A percentile compares a stretch with the other conserved stretches of the same genome.
phyloP scores from a whole-genome alignment of 2,888 invertebrate genomes.

The Biston stratarius region DNA sequence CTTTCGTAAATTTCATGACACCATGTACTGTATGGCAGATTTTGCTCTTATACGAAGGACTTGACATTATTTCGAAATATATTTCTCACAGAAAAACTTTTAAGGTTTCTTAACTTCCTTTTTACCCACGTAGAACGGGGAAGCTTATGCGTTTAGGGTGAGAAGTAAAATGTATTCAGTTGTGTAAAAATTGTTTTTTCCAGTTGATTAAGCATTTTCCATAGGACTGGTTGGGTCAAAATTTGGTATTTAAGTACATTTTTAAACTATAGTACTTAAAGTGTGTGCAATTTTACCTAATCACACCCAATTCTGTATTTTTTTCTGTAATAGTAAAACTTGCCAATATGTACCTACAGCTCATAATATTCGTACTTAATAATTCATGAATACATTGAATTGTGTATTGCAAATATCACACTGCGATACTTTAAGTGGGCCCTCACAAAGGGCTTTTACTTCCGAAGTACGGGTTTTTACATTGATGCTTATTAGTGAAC shows the following conservation, averaged over 20 bases:
- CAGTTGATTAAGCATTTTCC: no score
- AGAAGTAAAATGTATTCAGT: no score
- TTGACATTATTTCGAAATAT: neutral
- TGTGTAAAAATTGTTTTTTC: no score
- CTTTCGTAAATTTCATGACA: slow-evolving; percentile 18
- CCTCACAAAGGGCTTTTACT: no score
- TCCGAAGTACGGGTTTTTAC: no score
- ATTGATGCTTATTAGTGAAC: neutral
- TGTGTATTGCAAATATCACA: slow-evolving; percentile 15
- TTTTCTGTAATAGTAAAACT: slow-evolving; percentile 4
- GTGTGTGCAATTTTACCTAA: no score
- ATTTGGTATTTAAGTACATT: no score
- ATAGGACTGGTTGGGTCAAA: no score
- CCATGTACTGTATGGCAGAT: slow-evolving; percentile 14
- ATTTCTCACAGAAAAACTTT: no score
- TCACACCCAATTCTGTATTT: neutral
- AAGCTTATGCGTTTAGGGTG: no score
- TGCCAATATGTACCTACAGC: slow-evolving; percentile 2
- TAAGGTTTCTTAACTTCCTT: neutral
- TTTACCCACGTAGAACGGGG: neutral
- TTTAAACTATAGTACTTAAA: no score
- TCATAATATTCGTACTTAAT: slow-evolving; percentile 1
- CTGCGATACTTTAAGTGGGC: slow-evolving; percentile 1
- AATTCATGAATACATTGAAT: slow-evolving; percentile 3
- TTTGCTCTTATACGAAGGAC: neutral